Conservation (phyloP, 30 jellyfish, hydroid and myxozoan genomes). For the Rhopilema esculentum region DNA sequence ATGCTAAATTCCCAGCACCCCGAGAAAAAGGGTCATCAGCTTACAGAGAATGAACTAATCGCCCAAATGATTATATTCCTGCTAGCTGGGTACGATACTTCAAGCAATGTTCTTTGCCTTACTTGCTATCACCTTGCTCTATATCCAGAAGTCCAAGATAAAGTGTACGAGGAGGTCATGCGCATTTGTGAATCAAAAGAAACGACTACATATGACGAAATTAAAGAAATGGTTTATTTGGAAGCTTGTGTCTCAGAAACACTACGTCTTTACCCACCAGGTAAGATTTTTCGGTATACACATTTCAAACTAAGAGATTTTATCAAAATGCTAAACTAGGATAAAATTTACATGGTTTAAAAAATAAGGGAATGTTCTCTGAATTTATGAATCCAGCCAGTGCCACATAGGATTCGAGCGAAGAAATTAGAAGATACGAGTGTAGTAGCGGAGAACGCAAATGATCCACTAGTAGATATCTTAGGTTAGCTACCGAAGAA, state of each 20-base stretch:
- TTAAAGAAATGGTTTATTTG: slow-evolving; percentile 61
- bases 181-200: slow-evolving; percentile 42
- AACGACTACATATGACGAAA: no score
- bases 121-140: slow-evolving; percentile 57
- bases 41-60: slow-evolving; percentile 51
- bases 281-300: no score
- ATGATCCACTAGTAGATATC: no score
- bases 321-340: no score
- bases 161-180: slow-evolving; percentile 37
- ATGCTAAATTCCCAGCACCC: slow-evolving; percentile 69
- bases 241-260: slow-evolving; percentile 76
- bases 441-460: no score
- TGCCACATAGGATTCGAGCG: no score
- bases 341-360: no score
- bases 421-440: no score
- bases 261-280: slow-evolving; percentile 71
- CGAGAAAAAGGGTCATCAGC: slow-evolving; percentile 57
- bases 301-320: no score
- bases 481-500: no score
- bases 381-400: no score
- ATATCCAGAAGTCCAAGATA: slow-evolving; percentile 72
- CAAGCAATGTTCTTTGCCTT: slow-evolving; percentile 37
- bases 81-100: slow-evolving; percentile 71
- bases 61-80: slow-evolving; percentile 64
- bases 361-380: no score